Conservation (phyloP, 1,140 invertebrate genomes). For the Lithobius niger region DNA sequence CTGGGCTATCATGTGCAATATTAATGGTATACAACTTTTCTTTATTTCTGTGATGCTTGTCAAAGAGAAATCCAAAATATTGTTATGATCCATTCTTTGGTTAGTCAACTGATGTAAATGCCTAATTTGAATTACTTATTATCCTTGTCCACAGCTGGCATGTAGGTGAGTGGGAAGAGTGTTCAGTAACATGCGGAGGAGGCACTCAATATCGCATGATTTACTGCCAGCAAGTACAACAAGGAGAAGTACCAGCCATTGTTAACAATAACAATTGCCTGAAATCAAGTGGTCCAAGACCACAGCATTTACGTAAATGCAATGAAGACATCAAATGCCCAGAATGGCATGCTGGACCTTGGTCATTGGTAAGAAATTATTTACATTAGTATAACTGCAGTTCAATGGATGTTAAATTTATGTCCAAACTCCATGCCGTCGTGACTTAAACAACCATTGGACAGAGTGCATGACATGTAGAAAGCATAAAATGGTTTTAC, state of each 20-base stretch:
- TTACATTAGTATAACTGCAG: too few relatives aligned
- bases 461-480: too few relatives aligned
- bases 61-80: background rate
- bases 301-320: constrained; percentile 52
- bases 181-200: constrained; percentile 57
- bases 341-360: constrained; percentile 65
- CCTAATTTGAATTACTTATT: background rate
- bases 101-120: background rate
- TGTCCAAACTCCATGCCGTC: too few relatives aligned
- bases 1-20: too few relatives aligned
- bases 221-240: constrained; percentile 60
- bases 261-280: constrained; percentile 61
- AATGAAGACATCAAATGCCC: constrained; percentile 63
- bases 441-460: too few relatives aligned
- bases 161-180: constrained; percentile 63
- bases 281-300: constrained; percentile 49
- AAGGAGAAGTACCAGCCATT: constrained; percentile 44
- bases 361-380: constrained; percentile 57
- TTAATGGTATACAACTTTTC: too few relatives aligned
- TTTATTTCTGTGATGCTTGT: too few relatives aligned
- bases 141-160: constrained; percentile 45
- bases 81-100: background rate
- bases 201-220: constrained; percentile 47
- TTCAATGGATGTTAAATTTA: too few relatives aligned
- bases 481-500: too few relatives aligned